These are phyloP conservation scores for Ophonus ardosiacus DNA, from an alignment of 2,888 invertebrate species.

Conservation along the genomic window DNA sequence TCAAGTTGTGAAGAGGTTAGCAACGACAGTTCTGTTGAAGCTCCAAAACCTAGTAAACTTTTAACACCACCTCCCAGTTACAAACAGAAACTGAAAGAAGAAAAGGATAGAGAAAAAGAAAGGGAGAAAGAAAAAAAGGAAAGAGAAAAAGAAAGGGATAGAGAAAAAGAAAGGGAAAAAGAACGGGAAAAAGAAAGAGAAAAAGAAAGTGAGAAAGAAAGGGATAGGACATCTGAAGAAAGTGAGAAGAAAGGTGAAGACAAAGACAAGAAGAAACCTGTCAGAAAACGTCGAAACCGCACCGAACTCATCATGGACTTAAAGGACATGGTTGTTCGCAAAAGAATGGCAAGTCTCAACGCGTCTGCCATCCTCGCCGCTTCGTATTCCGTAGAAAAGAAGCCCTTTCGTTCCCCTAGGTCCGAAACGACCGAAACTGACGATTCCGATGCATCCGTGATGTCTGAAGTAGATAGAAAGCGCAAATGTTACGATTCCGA, in stretches of 20 bases:
- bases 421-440: slow-evolving; percentile 78
- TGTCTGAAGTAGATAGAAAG: slow-evolving; percentile 75
- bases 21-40: slow-evolving; percentile 71
- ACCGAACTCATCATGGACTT: slow-evolving; percentile 86
- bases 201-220: too few relatives aligned
- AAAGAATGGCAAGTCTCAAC: slow-evolving; percentile 94
- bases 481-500: slow-evolving; percentile 74
- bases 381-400: slow-evolving; percentile 86
- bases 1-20: slow-evolving; percentile 71
- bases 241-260: slow-evolving; percentile 71
- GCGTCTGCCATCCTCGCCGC: slow-evolving; percentile 94
- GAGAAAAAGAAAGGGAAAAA: slow-evolving; percentile 69
- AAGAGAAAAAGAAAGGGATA: slow-evolving; percentile 75
- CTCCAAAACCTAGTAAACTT: slow-evolving; percentile 68
- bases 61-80: slow-evolving; percentile 69
- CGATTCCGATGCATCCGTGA: slow-evolving; percentile 77
- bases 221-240: slow-evolving; percentile 68
- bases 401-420: slow-evolving; percentile 76
- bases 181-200: not conserved
- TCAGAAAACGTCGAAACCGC: slow-evolving; percentile 79
- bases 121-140: slow-evolving; percentile 68
- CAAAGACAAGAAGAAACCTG: slow-evolving; percentile 75
- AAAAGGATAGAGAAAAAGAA: slow-evolving; percentile 72
- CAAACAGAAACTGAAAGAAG: slow-evolving; percentile 70
- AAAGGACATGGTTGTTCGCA: slow-evolving; percentile 91